phyloP scores from a whole-genome alignment of 2,888 invertebrate genomes.

The Protonemura montana region DNA sequence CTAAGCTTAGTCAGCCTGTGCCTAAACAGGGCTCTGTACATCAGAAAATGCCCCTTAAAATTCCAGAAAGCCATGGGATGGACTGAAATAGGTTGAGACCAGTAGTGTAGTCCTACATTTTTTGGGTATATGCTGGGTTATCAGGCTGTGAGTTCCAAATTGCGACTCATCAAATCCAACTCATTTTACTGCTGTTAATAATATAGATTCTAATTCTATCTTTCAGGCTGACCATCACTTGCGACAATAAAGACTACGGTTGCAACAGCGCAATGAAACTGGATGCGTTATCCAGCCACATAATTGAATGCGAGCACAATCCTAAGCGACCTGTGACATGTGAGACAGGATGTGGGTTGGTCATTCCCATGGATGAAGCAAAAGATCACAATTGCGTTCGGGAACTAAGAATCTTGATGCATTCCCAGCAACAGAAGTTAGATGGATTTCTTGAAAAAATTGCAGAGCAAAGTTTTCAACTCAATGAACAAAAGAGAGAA shows the following conservation, averaged over 20 bases:
- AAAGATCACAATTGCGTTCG: conserved; percentile 94
- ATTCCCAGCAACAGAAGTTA: conserved; percentile 86
- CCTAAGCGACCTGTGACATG: conserved; percentile 93
- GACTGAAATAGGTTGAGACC: no score
- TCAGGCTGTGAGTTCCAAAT: no score
- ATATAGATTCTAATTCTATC: background rate
- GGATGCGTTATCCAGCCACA: conserved; percentile 83
- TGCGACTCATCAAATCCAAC: no score
- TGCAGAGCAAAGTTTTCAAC: conserved; percentile 83
- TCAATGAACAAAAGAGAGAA: conserved; percentile 90
- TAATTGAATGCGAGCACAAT: conserved; percentile 92
- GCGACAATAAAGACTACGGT: conserved; percentile 90
- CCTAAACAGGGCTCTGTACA: no score
- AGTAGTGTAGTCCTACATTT: no score
- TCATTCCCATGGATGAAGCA: conserved; percentile 94
- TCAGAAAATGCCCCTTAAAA: no score
- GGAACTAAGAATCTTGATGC: conserved; percentile 83
- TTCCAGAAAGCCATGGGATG: no score
- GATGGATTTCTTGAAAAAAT: conserved; percentile 87
- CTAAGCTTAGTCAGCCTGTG: no score
- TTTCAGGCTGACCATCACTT: conserved; percentile 82
- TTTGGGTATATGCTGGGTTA: no score
- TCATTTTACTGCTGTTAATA: no score
- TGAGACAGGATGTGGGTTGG: conserved; percentile 91
- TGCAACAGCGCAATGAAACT: conserved; percentile 86